Evolutionary conservation across 2,888 invertebrate species (phyloP).

Genomic region (Isotomurus palustris): DNA sequence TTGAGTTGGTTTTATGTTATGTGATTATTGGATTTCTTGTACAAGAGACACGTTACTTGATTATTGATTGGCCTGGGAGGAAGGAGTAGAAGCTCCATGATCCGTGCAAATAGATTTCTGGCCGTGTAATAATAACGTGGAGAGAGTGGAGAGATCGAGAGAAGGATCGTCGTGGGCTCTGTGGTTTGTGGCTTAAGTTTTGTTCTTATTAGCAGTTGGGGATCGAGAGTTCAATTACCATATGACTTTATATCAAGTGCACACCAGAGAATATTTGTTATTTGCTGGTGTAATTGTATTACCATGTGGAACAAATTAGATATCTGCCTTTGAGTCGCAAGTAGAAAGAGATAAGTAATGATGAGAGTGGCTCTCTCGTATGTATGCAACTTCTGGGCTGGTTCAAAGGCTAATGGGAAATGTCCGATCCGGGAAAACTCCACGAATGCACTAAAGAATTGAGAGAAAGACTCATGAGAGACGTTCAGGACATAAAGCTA

Average conservation of each 20-base stretch:
- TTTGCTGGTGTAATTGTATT: background rate
- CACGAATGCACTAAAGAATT: slow-evolving; percentile 38
- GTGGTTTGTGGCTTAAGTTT: too few relatives aligned
- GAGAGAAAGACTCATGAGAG: slow-evolving; percentile 31
- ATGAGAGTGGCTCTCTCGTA: background rate
- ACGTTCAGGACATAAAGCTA: slow-evolving; percentile 17
- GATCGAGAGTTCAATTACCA: too few relatives aligned
- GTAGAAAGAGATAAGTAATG: background rate
- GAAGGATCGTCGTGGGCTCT: too few relatives aligned
- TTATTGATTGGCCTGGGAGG: background rate
- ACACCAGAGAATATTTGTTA: background rate
- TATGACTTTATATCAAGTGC: background rate
- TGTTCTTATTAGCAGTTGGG: too few relatives aligned
- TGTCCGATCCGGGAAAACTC: slow-evolving; percentile 43
- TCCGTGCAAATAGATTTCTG: background rate
- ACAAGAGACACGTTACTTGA: background rate
- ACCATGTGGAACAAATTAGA: slow-evolving; percentile 1
- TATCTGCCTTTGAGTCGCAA: background rate
- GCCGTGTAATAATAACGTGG: background rate
- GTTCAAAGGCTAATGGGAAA: slow-evolving; percentile 18
- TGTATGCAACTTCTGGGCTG: background rate
- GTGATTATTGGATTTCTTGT: slow-evolving; percentile 7
- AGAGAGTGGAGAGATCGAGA: background rate
- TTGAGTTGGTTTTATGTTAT: background rate
- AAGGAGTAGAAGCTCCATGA: background rate